These are phyloP conservation scores for Enteromius afrohamiltoni DNA, from an alignment of 2,797 vertebrate genomes.

Conservation along the genomic window DNA sequence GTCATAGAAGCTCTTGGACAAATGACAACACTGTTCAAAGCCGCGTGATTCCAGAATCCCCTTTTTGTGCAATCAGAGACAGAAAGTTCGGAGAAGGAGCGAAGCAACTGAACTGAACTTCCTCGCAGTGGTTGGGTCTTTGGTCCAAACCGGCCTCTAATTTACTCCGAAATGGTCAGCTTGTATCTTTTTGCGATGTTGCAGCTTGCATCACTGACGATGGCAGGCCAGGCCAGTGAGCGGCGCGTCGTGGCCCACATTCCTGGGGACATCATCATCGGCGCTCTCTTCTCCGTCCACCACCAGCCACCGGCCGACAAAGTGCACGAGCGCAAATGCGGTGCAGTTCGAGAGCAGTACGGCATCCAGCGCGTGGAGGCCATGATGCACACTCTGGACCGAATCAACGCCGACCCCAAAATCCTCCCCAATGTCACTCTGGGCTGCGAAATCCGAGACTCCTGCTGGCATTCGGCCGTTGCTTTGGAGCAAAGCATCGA, in stretches of 20 bases:
- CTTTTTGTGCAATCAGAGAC: background rate
- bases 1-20: conserved; percentile 33
- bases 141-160: background rate
- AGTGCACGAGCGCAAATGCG: conserved; percentile 89
- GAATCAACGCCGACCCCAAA: conserved; percentile 85
- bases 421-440: conserved; percentile 86
- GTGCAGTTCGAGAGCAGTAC: conserved; percentile 88
- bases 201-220: conserved; percentile 67
- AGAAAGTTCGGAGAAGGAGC: background rate
- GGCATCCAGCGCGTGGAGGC: conserved; percentile 91
- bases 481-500: conserved; percentile 91
- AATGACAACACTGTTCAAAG: conserved; percentile 28
- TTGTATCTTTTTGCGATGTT: background rate
- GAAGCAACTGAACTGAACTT: conserved; percentile 7
- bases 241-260: conserved; percentile 87
- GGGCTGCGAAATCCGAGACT: conserved; percentile 90
- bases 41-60: conserved; percentile 19
- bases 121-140: background rate
- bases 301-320: conserved; percentile 89
- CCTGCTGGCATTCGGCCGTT: conserved; percentile 90
- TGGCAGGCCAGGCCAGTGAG: conserved; percentile 83
- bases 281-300: conserved; percentile 89
- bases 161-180: conserved; percentile 9
- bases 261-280: conserved; percentile 88
- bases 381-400: conserved; percentile 87